These are phyloP conservation scores for Esox masquinongy DNA, from an alignment of 2,797 vertebrate species.

Conservation along the genomic window DNA sequence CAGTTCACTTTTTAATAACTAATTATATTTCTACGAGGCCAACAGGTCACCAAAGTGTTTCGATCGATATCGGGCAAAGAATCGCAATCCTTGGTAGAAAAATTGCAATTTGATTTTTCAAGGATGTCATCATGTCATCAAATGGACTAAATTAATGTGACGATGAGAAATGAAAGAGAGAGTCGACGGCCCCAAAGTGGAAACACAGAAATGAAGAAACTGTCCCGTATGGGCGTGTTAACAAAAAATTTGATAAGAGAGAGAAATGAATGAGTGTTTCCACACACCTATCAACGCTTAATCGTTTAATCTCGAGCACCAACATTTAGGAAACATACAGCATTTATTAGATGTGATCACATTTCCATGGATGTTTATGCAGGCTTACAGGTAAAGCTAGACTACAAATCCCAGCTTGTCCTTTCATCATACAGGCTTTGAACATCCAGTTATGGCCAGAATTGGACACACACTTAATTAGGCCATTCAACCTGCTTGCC, in stretches of 20 bases:
- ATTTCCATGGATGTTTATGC: not conserved
- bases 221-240: not conserved
- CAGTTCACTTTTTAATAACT: too few relatives aligned
- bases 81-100: too few relatives aligned
- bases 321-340: not conserved
- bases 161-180: not conserved
- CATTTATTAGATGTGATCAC: not conserved
- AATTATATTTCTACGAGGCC: too few relatives aligned
- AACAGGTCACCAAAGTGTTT: too few relatives aligned
- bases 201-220: not conserved
- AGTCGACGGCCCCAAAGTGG: not conserved
- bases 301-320: not conserved
- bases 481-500: conserved; percentile 47
- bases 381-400: not conserved
- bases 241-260: not conserved
- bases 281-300: not conserved
- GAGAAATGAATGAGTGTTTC: not conserved
- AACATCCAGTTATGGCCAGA: not conserved
- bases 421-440: not conserved
- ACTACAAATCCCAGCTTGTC: not conserved
- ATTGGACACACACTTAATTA: conserved; percentile 47
- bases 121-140: too few relatives aligned
- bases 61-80: too few relatives aligned
- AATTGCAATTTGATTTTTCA: too few relatives aligned
- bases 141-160: too few relatives aligned